Base-by-base conservation (phyloP, 2,113 vertebrate genomes). In the Phylloscopus trochilus region DNA sequence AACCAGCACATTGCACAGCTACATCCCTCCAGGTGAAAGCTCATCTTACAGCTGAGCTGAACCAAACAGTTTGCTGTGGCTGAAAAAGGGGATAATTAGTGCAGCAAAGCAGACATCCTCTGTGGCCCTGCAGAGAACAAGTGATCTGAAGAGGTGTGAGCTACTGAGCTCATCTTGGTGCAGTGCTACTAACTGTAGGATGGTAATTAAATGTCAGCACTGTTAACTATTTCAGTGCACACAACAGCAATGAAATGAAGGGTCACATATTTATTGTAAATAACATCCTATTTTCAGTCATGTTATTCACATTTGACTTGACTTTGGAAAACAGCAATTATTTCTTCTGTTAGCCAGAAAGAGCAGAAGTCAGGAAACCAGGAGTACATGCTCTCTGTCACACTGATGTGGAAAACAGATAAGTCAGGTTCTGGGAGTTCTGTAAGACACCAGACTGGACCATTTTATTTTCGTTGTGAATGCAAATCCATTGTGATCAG, bases 341-440 rank as follows among this genome's bases (percentile, higher is more conserved):
- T 66, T 93, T 87, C 75, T 77, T 66, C 63, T 80, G 20, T 70
- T 67, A 56, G 44, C 26, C 16, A 28, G 51, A 70, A 77, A 59
- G 31, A 86, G 18, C 31, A 68, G 53, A 66, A 23, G 43, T 82
- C 33, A 21, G 30, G 64, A 58, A 17, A 35, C 62, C 31, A 58
- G 67, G 27, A 81, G 10, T 47, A 13, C 0, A 0, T 26, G 18
- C 7, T 64, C 12, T 63, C 30, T 30, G 10, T 63, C 39, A 76
- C 51, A 37, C 10, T 24, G 33, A 55, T 63, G 31, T 26, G 46
- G 55, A 47, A 83, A 83, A 59, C 4, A 55, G 43, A 26, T 1
- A 3, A 67, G 44, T 51, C 24, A 44, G 13, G 13, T 75, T 79
- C 37, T 3, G 2, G 9, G n/a, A 79, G 16, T 33, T 69, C 55